Conservation (phyloP, 2,113 vertebrate genomes). For the Rousettus leschenaultii region DNA sequence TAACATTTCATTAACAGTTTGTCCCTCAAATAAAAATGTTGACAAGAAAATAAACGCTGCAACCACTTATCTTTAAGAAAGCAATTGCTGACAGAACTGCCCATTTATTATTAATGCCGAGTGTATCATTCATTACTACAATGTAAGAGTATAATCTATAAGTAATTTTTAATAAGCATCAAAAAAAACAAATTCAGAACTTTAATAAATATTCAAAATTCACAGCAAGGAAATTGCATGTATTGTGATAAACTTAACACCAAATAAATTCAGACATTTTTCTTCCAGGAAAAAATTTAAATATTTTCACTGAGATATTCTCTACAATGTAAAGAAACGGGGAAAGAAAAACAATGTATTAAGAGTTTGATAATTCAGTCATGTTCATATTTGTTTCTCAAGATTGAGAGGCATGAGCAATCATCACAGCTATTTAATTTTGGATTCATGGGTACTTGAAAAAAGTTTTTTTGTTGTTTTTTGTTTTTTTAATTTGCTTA, state of each 20-base stretch:
- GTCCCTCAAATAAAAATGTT: not conserved
- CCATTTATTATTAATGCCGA: slow-evolving; percentile 7
- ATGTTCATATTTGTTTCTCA: not conserved
- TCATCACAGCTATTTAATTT: not conserved
- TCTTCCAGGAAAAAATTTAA: not conserved
- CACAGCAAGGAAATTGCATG: not conserved
- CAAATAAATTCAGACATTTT: slow-evolving; percentile 21
- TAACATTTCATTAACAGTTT: slow-evolving; percentile 27
- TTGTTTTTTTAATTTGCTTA: slow-evolving; percentile 70
- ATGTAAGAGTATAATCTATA: slow-evolving; percentile 26
- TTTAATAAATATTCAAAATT: slow-evolving; percentile 33
- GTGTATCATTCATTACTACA: not conserved
- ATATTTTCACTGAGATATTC: not conserved
- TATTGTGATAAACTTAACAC: not conserved
- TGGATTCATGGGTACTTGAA: not conserved
- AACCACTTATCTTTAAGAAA: not conserved
- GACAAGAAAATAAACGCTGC: not conserved
- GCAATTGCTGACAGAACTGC: not conserved
- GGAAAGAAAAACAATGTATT: not conserved
- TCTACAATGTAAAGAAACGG: not conserved
- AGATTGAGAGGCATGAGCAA: not conserved
- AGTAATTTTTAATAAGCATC: slow-evolving; percentile 1
- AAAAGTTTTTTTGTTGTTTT: not conserved
- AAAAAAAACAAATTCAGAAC: not conserved
- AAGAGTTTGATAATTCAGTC: not conserved